Conservation (phyloP, 92 coral and sea anemone species). For the Porites evermanni region DNA sequence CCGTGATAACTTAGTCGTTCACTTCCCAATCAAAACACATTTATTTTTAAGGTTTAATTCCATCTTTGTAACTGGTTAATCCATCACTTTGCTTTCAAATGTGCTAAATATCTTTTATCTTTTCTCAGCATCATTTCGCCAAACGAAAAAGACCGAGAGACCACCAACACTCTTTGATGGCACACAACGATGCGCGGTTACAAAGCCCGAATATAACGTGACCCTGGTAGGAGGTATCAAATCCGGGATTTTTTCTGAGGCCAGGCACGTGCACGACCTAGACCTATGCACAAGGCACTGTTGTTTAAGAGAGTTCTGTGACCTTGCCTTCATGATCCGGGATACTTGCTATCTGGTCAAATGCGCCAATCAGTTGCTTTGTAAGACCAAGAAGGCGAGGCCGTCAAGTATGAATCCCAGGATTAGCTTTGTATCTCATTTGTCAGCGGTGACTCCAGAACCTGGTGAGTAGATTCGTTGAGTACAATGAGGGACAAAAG, state of each 20-base stretch:
- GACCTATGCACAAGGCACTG: slow-evolving; percentile 93
- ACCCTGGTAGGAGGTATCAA: slow-evolving; percentile 84
- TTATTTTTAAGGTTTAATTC: no score
- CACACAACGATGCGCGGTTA: slow-evolving; percentile 76
- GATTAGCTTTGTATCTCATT: slow-evolving; percentile 77
- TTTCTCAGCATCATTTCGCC: slow-evolving; percentile 36
- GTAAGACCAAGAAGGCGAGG: slow-evolving; percentile 86
- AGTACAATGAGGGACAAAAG: no score
- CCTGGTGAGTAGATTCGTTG: slow-evolving; percentile 22
- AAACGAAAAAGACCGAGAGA: slow-evolving; percentile 32
- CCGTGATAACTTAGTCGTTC: no score
- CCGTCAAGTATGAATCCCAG: slow-evolving; percentile 83
- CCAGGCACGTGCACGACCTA: slow-evolving; percentile 67
- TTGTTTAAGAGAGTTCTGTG: slow-evolving; percentile 80
- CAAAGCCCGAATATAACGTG: slow-evolving; percentile 82
- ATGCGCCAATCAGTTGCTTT: slow-evolving; percentile 69
- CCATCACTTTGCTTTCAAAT: no score
- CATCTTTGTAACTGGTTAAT: no score
- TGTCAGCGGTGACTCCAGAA: slow-evolving; percentile 37
- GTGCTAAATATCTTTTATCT: no score
- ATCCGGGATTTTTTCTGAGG: slow-evolving; percentile 91
- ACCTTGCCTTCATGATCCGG: slow-evolving; percentile 97
- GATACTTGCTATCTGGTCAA: slow-evolving; percentile 90
- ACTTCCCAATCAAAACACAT: no score
- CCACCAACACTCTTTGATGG: slow-evolving; percentile 45